Conservation (phyloP, 2,113 vertebrate species). For the Caretta caretta region DNA sequence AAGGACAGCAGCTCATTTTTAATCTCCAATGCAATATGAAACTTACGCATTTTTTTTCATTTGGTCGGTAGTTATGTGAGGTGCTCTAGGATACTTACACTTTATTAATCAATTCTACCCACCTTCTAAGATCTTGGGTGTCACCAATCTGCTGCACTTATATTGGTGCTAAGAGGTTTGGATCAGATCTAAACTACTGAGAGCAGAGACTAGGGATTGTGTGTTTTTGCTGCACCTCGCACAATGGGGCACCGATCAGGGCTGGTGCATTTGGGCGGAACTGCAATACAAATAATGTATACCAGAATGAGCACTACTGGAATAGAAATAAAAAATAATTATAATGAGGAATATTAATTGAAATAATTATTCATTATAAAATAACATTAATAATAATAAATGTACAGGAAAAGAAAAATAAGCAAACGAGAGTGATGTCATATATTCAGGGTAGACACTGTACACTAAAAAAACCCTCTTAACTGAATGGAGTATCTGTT, state of each 20-base stretch:
- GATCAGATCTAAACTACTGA: background rate
- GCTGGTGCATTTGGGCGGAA: background rate
- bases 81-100: fast-evolving
- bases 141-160: background rate
- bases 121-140: no score
- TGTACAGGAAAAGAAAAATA: no score
- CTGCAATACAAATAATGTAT: background rate
- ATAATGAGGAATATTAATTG: background rate
- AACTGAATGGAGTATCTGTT: no score
- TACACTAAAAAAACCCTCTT: no score
- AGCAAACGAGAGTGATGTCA: no score
- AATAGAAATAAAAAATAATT: background rate
- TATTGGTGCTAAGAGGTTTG: background rate
- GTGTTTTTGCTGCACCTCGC: background rate
- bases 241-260: background rate
- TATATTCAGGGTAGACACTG: no score
- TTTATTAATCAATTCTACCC: background rate
- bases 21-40: background rate
- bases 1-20: background rate
- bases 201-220: background rate
- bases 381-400: no score
- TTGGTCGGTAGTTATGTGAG: background rate
- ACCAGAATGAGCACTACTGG: background rate
- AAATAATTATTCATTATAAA: no score
- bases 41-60: background rate